phyloP scores from a whole-genome alignment of 1,140 invertebrate species.

The Bombus terrestris region DNA sequence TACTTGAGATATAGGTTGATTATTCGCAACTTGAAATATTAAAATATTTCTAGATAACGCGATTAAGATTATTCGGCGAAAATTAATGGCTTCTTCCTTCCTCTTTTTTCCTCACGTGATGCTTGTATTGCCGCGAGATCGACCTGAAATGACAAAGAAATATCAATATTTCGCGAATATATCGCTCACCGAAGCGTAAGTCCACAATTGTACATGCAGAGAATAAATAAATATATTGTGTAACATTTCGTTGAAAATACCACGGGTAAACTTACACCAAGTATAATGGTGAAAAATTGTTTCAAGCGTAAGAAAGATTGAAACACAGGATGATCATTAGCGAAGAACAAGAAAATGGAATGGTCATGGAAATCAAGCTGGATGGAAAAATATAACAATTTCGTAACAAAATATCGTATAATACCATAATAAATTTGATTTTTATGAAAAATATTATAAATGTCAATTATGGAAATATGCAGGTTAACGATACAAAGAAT shows the following conservation, averaged over 20 bases:
- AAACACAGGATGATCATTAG: background rate
- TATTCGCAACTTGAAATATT: background rate
- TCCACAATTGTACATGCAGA: background rate
- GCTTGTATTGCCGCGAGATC: background rate
- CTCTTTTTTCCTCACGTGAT: background rate
- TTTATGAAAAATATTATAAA: too few species aligned
- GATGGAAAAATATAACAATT: background rate
- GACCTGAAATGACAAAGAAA: conserved; percentile 32
- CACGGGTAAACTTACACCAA: too few species aligned
- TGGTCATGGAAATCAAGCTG: background rate
- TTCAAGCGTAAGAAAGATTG: background rate
- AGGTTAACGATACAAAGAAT: background rate
- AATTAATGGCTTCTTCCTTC: conserved; percentile 14
- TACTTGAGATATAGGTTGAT: background rate
- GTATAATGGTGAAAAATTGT: background rate
- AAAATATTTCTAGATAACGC: background rate
- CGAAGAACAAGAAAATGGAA: background rate
- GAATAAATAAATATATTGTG: too few species aligned
- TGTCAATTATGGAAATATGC: background rate
- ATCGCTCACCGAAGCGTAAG: background rate
- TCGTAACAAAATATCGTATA: background rate
- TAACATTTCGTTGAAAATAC: background rate
- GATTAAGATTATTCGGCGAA: background rate
- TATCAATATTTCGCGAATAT: conserved; percentile 9
- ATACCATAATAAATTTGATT: background rate